Percentiles rank a stretch among this genome's conserved stretches.
These are phyloP conservation scores for Ceramica pisi DNA, from an alignment of 2,888 invertebrate species.

Conservation along the genomic window DNA sequence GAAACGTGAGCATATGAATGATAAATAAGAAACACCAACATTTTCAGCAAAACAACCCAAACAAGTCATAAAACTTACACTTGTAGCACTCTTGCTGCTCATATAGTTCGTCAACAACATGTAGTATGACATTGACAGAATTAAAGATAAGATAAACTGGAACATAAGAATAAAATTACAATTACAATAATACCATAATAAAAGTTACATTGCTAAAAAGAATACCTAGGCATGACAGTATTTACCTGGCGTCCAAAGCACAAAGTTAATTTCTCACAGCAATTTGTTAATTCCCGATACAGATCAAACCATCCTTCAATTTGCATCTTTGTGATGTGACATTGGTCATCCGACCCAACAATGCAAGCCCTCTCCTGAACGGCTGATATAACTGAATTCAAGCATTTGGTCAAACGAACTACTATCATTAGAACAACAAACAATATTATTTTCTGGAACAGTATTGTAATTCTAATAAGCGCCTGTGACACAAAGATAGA, in stretches of 20 bases:
- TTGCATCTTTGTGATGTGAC: constrained; percentile 6
- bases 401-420: not conserved
- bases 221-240: not conserved
- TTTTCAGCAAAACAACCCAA: no score
- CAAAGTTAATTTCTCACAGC: constrained; percentile 1
- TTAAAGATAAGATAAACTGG: constrained; percentile 31
- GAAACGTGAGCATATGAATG: no score
- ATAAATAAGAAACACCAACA: no score
- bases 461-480: not conserved
- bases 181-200: not conserved
- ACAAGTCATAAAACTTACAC: not conserved
- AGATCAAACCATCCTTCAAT: constrained; percentile 21
- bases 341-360: not conserved
- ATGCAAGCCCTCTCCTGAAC: not conserved
- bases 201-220: not conserved
- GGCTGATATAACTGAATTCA: constrained; percentile 5
- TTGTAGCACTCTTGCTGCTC: not conserved
- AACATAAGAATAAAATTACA: constrained; percentile 11
- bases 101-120: constrained; percentile 9
- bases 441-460: not conserved
- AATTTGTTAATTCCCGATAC: constrained; percentile 27
- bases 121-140: constrained; percentile 22
- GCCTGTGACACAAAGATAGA: not conserved
- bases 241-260: constrained; percentile 32
- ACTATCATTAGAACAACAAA: constrained; percentile 15